Evolutionary conservation across 2,888 invertebrate genomes (phyloP), one percentile per base, ranked within the genome.

Genomic region (Stegana nigrithorax): DNA sequence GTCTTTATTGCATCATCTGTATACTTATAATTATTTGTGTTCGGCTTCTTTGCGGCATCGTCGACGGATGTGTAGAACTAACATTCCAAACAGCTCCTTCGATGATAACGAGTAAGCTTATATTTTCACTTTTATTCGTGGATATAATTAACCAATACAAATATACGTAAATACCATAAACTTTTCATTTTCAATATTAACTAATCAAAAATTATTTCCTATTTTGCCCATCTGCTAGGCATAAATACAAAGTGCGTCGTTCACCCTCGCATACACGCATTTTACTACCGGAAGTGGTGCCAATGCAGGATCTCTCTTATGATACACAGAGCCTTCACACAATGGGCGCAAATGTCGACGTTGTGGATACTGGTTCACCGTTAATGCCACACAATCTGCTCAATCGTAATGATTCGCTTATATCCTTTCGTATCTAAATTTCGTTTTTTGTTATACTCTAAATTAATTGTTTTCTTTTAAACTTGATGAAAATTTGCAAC

Each of bases 361-460:
- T 80, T 36, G 75, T 76, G 51, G 83, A 78, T 50, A 71, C 74
- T 56, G 69, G 74, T 36, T 73, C 69, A 45, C 74, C 77, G 53
- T 64, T 78, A 29, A 73, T 75, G 67, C 80, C 82, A 36, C 82
- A 83, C 60, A 78, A 81, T 65, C 67, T 84, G 73, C 79, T 85
- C 50, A 83, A 83, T 70, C 81, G 84, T 64, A 84, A 85, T 77
- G 81, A 82, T 62, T 85, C 85, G 65, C 80, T 85, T 73, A 76
- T 85, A 72, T 85, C 85, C 60, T 84, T 85, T 82, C 85, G 85
- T 71, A 85, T 84, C 76, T 84, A 69, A 72, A n/a, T n/a, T n/a
- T n/a, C n/a, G n/a, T n/a, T n/a, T n/a, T n/a, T n/a, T n/a, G n/a
- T n/a, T n/a, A n/a, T n/a, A n/a, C n/a, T n/a, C n/a, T n/a, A n/a